Percentiles rank a stretch among this genome's conserved stretches.
Conservation (phyloP, 2,888 invertebrate genomes). For the Ophonus ardosiacus region DNA sequence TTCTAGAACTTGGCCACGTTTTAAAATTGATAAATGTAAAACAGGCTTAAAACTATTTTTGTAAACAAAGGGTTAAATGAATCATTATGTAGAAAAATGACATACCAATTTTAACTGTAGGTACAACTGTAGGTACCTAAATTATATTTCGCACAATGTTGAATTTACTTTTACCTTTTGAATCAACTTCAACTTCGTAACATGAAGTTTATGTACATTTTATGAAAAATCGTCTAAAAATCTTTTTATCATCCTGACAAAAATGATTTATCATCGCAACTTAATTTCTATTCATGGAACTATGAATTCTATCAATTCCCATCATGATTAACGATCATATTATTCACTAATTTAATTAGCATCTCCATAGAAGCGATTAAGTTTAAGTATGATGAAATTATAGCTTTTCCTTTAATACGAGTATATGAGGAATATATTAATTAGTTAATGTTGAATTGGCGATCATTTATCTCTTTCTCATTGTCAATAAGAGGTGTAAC, state of each 20-base stretch:
- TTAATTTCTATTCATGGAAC: slow-evolving; percentile 6
- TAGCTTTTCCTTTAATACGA: background rate
- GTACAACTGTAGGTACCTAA: no score
- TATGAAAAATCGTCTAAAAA: background rate
- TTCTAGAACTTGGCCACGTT: no score
- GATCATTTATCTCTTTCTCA: slow-evolving; percentile 28
- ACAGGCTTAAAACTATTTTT: no score
- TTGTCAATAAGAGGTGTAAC: slow-evolving; percentile 12
- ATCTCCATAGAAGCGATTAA: slow-evolving; percentile 8
- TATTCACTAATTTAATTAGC: slow-evolving; percentile 19
- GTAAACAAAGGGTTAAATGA: no score
- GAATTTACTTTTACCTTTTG: no score
- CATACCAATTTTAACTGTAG: no score
- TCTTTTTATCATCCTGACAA: background rate
- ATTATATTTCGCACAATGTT: no score
- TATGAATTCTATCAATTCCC: background rate
- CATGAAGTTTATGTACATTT: background rate
- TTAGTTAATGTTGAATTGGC: slow-evolving; percentile 8
- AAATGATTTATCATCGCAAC: slow-evolving; percentile 5
- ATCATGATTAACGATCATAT: slow-evolving; percentile 25
- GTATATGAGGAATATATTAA: slow-evolving; percentile 9
- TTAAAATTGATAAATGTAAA: no score
- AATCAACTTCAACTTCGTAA: background rate
- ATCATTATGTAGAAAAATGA: no score
- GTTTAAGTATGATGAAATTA: slow-evolving; percentile 11